phyloP scores from a whole-genome alignment of 2,797 vertebrate species.

The Haliaeetus albicilla region DNA sequence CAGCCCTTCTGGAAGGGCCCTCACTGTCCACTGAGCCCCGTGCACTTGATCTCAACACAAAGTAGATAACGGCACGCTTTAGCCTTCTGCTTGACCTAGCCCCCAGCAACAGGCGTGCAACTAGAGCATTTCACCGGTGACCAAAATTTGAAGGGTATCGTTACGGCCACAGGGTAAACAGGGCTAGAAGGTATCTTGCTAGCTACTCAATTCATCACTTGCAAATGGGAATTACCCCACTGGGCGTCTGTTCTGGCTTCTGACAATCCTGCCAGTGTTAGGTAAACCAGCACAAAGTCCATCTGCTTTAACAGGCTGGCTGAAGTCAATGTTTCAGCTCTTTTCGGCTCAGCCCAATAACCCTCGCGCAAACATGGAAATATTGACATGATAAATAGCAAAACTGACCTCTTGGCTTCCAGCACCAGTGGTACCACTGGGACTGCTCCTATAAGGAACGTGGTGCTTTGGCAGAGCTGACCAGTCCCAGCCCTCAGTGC shows the following conservation, averaged over 20 bases:
- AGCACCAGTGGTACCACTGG: background rate
- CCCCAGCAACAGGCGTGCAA: background rate
- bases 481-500: background rate
- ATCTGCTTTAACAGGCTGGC: background rate
- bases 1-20: background rate
- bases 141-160: background rate
- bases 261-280: background rate
- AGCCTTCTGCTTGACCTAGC: background rate
- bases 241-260: background rate
- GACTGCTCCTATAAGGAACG: background rate
- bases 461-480: background rate
- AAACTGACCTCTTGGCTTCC: background rate
- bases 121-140: too few species aligned
- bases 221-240: background rate
- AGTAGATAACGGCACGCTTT: fast-evolving
- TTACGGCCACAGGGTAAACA: background rate
- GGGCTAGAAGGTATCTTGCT: background rate
- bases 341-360: background rate
- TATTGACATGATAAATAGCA: background rate
- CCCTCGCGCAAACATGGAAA: background rate
- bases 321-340: background rate
- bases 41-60: background rate
- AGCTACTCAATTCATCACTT: background rate
- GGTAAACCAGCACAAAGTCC: conserved; percentile 19
- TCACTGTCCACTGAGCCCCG: background rate